Evolutionary conservation across 2,113 vertebrate species (phyloP).

Genomic region (Mesitornis unicolor): DNA sequence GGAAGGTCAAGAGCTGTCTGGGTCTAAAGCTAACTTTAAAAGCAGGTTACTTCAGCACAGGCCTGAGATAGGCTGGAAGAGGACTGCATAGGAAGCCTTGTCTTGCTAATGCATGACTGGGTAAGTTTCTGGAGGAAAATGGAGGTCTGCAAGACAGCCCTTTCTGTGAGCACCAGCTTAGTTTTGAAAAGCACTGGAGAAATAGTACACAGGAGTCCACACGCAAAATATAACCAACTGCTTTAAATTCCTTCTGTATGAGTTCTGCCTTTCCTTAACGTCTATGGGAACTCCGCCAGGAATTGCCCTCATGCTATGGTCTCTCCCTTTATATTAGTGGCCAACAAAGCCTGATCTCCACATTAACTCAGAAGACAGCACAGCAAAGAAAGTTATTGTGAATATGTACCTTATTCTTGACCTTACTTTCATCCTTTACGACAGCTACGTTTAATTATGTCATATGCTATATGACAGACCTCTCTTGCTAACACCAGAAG

Average conservation of each 20-base stretch:
- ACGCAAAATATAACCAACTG: background rate
- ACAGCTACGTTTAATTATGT: background rate
- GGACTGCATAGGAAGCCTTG: background rate
- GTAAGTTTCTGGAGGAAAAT: background rate
- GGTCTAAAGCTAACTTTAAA: background rate
- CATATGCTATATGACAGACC: background rate
- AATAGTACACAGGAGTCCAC: background rate
- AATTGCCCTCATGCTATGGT: background rate
- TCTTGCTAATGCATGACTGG: background rate
- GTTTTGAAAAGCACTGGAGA: background rate
- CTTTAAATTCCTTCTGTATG: conserved; percentile 31
- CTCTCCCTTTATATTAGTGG: background rate
- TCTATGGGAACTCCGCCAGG: background rate
- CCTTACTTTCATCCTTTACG: background rate
- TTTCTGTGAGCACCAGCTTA: background rate
- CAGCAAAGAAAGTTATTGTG: background rate
- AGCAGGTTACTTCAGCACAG: background rate
- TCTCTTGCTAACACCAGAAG: background rate
- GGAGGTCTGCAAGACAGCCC: background rate
- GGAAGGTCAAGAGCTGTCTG: background rate
- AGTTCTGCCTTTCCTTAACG: conserved; percentile 2
- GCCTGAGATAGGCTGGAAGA: background rate
- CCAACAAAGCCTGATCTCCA: background rate
- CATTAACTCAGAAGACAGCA: background rate
- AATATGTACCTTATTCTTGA: background rate